These are phyloP conservation scores for Campoletis sonorensis DNA, from an alignment of 1,140 invertebrate genomes.

Conservation along the genomic window DNA sequence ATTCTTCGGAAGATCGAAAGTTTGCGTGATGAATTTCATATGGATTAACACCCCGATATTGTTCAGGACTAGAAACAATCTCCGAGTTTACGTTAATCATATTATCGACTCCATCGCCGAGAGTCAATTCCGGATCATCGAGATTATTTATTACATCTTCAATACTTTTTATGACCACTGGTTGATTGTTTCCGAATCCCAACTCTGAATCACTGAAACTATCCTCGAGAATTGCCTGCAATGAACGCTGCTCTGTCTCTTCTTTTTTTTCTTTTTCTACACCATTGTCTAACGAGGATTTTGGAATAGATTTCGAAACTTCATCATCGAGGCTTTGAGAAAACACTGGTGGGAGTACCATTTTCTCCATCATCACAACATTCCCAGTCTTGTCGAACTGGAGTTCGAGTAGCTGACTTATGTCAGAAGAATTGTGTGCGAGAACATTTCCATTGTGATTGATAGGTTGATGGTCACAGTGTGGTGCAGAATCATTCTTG, in stretches of 20 bases:
- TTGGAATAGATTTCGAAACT: not conserved
- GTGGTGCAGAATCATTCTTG: not conserved
- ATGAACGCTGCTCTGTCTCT: not conserved
- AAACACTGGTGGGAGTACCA: not conserved
- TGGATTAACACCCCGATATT: slow-evolving; percentile 18
- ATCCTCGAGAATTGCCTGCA: slow-evolving; percentile 13
- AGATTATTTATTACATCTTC: slow-evolving; percentile 31
- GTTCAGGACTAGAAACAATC: slow-evolving; percentile 8
- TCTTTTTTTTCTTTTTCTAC: not conserved
- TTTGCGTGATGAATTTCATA: not conserved
- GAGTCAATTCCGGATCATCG: slow-evolving; percentile 38
- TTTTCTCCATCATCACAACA: not conserved
- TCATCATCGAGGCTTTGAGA: not conserved
- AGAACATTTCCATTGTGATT: not conserved
- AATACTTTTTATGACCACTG: not conserved
- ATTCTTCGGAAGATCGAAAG: not conserved
- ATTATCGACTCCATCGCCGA: not conserved
- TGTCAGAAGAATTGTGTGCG: not conserved
- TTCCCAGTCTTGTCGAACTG: not conserved
- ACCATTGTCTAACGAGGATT: not conserved
- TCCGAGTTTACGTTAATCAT: not conserved
- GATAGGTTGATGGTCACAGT: no score
- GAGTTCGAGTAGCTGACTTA: not conserved
- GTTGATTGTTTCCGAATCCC: not conserved
- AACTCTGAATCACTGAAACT: slow-evolving; percentile 6